phyloP scores from a whole-genome alignment of 1,140 invertebrate genomes.

The Drosophila asahinai region DNA sequence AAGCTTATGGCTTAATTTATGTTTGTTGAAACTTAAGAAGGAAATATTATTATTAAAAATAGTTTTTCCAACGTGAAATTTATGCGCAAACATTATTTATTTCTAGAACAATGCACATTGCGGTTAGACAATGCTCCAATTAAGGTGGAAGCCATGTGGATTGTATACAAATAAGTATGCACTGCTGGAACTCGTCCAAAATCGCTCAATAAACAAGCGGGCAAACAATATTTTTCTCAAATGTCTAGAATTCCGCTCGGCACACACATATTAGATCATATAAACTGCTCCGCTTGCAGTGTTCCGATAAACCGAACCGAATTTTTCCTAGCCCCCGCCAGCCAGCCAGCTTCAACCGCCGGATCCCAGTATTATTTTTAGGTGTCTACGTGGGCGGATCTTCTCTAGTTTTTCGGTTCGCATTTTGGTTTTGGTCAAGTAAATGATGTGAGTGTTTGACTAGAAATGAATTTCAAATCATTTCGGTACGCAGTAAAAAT shows the following conservation, averaged over 20 bases:
- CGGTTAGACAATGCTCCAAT: conserved; percentile 4
- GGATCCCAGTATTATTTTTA: conserved; percentile 65
- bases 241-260: conserved; percentile 56
- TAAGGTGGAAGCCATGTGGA: conserved; percentile 37
- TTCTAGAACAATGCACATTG: conserved; percentile 21
- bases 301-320: conserved; percentile 32
- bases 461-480: conserved; percentile 63
- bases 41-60: no score
- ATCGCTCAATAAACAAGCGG: conserved; percentile 45
- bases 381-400: conserved; percentile 63
- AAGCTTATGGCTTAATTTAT: not conserved
- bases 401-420: conserved; percentile 38
- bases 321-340: conserved; percentile 39
- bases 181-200: conserved; percentile 51
- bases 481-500: conserved; percentile 41
- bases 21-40: not conserved
- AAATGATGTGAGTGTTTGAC: conserved; percentile 60
- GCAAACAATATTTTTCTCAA: conserved; percentile 40
- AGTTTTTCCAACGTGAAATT: not conserved
- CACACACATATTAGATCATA: conserved; percentile 52
- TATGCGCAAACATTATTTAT: conserved; percentile 1
- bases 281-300: conserved; percentile 52
- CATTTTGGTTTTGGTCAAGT: conserved; percentile 55
- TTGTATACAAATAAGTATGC: conserved; percentile 26
- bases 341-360: conserved; percentile 6